Evolutionary conservation across 2,113 vertebrate species (phyloP).

Genomic region (Leuciscus idus): DNA sequence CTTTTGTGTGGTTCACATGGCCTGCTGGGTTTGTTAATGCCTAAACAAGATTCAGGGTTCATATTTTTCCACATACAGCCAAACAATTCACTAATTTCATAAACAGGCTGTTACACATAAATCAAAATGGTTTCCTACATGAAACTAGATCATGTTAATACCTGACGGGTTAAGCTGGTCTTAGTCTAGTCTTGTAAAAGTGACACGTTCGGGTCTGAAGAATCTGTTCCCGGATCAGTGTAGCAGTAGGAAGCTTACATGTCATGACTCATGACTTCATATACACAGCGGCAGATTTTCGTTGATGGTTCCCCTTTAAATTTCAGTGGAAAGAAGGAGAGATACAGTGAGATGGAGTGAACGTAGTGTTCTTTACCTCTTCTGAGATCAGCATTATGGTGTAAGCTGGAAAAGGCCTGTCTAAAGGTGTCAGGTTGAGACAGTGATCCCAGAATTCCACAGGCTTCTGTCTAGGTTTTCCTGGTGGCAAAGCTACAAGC

Average conservation of each 20-base stretch:
- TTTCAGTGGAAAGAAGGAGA: slow-evolving; percentile 4
- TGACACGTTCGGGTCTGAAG: background rate
- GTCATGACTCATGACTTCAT: slow-evolving; percentile 13
- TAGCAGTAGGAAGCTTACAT: background rate
- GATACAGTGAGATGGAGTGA: slow-evolving; percentile 3
- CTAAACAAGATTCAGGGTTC: background rate
- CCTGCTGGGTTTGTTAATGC: background rate
- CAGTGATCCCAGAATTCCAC: slow-evolving; percentile 15
- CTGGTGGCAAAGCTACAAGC: background rate
- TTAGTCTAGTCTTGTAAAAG: background rate
- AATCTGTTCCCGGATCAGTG: background rate
- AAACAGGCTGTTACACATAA: background rate
- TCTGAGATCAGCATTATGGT: background rate
- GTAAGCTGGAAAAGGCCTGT: slow-evolving; percentile 6
- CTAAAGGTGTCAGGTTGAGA: slow-evolving; percentile 15
- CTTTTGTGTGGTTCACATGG: background rate
- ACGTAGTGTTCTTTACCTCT: background rate
- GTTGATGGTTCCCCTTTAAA: background rate
- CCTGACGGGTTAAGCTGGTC: background rate
- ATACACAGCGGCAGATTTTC: background rate
- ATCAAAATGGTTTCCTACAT: too few relatives aligned
- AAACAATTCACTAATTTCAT: background rate
- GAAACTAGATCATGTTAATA: background rate
- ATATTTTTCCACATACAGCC: background rate
- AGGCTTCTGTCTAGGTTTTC: background rate